Evolutionary conservation across 2,888 invertebrate species (phyloP), one percentile per base, ranked within the genome.

Genomic region (Torymus auratus): DNA sequence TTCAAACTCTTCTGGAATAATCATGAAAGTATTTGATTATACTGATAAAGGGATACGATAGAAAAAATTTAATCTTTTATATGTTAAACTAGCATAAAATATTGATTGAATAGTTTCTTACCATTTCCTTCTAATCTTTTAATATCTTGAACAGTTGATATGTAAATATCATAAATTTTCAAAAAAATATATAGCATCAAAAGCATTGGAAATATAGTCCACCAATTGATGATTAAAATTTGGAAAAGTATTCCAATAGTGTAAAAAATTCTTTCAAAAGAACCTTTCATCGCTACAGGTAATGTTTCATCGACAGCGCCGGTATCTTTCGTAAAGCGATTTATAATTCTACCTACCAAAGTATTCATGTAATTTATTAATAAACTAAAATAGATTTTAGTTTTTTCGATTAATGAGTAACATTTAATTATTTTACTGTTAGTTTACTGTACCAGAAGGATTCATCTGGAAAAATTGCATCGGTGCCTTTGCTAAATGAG

Each of bases 241-340:
- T 96, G 94, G 93, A 91, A 69, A 96, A 78, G 90, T 83, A 96
- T 95, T 83, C 96, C 96, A 50, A 93, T 77, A 93, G 94, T 94
- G 72, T 95, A 94, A 91, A 95, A 92, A 85, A 94, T 93, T 81
- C 96, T 93, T 87, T 93, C 93, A 78, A 94, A 91, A 84, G 94
- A 92, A 87, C 95, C 95, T 65, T 95, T 90, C 87, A 94, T 93
- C 86, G 94, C 93, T 83, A 92, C 91, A 0, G 95, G 95, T 68
- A 96, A 89, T 15, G 93, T 91, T 89, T 96, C 96, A 86, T 96
- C 96, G 56, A 96, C 93, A 1, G 95, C 92, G 0, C 96, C 96
- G 91, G 96, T 94, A 88, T 97, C 97, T 88, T 96, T 96, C 0
- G 96, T 96, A 91, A 97, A 97, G 75, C 96, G 92, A 90, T 96